Percentiles rank a stretch among this genome's conserved stretches.
Evolutionary conservation across 2,888 invertebrate genomes (phyloP).

Genomic region (Incurvaria masculella): DNA sequence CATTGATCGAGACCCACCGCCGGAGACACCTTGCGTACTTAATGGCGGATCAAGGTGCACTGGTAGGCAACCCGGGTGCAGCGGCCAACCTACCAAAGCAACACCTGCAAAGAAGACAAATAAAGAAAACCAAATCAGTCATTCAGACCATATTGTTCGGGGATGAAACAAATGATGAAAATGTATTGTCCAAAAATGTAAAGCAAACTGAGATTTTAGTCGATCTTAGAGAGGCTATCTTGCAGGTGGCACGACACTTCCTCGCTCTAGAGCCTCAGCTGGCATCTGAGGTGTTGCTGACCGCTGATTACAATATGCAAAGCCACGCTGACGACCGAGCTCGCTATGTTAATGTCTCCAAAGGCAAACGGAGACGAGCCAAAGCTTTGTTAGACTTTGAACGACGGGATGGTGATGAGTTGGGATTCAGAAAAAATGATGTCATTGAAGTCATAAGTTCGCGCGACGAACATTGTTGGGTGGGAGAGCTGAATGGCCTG

Average conservation of each 20-base stretch:
- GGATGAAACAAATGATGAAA: conserved; percentile 73
- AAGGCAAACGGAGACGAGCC: conserved; percentile 83
- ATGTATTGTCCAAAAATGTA: conserved; percentile 93
- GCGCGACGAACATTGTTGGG: conserved; percentile 98
- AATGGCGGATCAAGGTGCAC: conserved; percentile 94
- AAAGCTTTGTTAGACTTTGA: conserved; percentile 98
- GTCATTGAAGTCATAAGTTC: conserved; percentile 96
- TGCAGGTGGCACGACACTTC: conserved; percentile 91
- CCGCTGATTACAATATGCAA: conserved; percentile 94
- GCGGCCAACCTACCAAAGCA: conserved; percentile 92
- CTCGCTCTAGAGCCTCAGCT: conserved; percentile 88
- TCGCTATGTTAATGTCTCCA: conserved; percentile 89
- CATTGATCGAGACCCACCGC: conserved; percentile 84
- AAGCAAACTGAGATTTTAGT: conserved; percentile 97
- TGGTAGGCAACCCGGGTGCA: conserved; percentile 88
- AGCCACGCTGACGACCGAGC: conserved; percentile 94
- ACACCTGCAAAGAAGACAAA: conserved; percentile 79
- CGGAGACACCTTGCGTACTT: conserved; percentile 91
- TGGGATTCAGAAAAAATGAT: conserved; percentile 98
- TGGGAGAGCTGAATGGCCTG: conserved; percentile 93
- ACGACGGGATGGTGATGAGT: conserved; percentile 95
- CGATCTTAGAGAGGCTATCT: conserved; percentile 93
- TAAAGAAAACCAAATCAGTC: conserved; percentile 87
- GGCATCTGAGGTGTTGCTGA: conserved; percentile 70
- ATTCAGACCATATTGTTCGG: conserved; percentile 87